A percentile compares a stretch with the other conserved stretches of the same genome.
phyloP scores from a whole-genome alignment of 1,140 invertebrate genomes.

The Chymomyza costata region DNA sequence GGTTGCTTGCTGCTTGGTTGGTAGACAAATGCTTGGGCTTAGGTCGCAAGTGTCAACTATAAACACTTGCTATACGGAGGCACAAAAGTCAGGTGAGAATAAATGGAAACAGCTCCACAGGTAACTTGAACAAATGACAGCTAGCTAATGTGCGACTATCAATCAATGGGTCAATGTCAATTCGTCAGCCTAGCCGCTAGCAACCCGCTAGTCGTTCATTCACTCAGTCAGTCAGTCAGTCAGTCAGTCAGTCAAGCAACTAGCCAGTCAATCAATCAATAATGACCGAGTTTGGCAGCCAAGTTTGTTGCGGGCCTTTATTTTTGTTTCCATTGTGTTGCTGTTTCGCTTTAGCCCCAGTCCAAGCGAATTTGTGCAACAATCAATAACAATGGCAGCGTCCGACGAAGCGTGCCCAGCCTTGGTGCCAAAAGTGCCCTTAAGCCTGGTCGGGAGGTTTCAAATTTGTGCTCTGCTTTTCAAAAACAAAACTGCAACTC shows the following conservation, averaged over 20 bases:
- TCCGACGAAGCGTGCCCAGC: too few species aligned
- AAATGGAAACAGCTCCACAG: background rate
- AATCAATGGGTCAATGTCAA: slow-evolving; percentile 54
- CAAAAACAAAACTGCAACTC: too few species aligned
- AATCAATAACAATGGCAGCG: slow-evolving; percentile 46
- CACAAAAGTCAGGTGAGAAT: too few species aligned
- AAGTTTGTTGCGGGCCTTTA: too few species aligned
- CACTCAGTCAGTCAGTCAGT: slow-evolving; percentile 29
- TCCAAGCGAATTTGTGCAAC: slow-evolving; percentile 36
- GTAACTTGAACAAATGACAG: slow-evolving; percentile 6
- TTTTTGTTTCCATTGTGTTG: background rate
- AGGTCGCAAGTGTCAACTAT: too few species aligned
- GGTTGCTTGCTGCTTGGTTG: too few species aligned
- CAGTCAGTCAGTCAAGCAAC: slow-evolving; percentile 12
- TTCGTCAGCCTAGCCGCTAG: slow-evolving; percentile 48
- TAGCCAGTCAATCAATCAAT: slow-evolving; percentile 54
- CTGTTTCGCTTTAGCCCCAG: slow-evolving; percentile 36
- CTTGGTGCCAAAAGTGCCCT: too few species aligned
- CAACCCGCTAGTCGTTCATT: slow-evolving; percentile 46
- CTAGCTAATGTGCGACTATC: slow-evolving; percentile 36
- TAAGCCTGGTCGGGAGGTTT: too few species aligned
- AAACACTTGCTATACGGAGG: too few species aligned
- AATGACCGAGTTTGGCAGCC: slow-evolving; percentile 12
- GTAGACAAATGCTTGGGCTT: too few species aligned
- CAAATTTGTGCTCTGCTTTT: too few species aligned